A percentile compares a stretch with the other conserved stretches of the same genome.
phyloP scores from a whole-genome alignment of 2,113 vertebrate genomes.

The Equus quagga region DNA sequence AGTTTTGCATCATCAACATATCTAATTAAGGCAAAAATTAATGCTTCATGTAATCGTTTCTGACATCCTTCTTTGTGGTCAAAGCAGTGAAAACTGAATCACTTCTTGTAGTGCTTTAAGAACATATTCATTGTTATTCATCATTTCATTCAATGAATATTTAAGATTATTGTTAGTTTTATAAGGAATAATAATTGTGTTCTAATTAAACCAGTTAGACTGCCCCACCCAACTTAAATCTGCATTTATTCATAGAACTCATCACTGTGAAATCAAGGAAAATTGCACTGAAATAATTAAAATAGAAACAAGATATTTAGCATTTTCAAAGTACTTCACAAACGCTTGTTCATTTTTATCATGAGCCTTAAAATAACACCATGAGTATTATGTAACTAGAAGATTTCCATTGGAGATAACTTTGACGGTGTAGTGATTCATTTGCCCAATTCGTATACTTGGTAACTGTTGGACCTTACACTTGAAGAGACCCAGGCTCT shows the following conservation, averaged over 20 bases:
- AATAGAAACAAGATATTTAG: constrained; percentile 3
- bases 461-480: neutral
- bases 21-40: neutral
- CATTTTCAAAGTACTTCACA: neutral
- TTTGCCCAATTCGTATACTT: neutral
- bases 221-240: neutral
- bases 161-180: neutral
- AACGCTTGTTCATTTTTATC: neutral
- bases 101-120: neutral
- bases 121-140: neutral
- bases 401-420: neutral
- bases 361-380: neutral
- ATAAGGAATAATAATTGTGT: neutral
- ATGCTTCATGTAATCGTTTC: neutral
- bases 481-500: neutral
- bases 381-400: neutral
- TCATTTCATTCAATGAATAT: neutral
- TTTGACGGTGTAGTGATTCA: neutral
- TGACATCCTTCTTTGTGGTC: neutral
- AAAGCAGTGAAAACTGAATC: neutral
- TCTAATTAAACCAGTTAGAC: neutral
- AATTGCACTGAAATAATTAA: neutral
- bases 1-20: neutral
- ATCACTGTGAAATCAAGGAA: constrained; percentile 15
- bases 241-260: neutral